A percentile compares a stretch with the other conserved stretches of the same genome.
phyloP scores from a whole-genome alignment of 1,140 invertebrate genomes.

The Pseudoatta argentina region DNA sequence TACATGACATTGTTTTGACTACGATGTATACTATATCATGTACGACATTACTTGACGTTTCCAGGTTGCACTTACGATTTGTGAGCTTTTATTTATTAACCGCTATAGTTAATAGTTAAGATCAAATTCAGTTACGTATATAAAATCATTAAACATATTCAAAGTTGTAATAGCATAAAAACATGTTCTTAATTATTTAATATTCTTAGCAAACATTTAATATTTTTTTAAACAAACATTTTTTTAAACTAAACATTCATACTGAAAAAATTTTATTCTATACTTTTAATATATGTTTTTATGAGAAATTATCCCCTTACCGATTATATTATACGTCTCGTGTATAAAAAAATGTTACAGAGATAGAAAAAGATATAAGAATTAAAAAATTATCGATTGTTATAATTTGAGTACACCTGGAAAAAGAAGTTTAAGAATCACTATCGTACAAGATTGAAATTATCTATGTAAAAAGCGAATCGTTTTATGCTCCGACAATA shows the following conservation, averaged over 20 bases:
- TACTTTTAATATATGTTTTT: background rate
- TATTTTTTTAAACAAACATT: background rate
- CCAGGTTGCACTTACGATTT: background rate
- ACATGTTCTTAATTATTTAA: background rate
- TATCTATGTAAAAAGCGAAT: constrained; percentile 22
- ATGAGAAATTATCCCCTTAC: background rate
- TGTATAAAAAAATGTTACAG: background rate
- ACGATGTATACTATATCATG: constrained; percentile 48
- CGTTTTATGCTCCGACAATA: constrained; percentile 46
- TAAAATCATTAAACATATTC: background rate
- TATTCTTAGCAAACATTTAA: background rate
- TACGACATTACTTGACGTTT: constrained; percentile 22
- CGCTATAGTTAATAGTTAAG: background rate
- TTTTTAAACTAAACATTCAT: background rate
- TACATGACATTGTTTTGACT: constrained; percentile 38
- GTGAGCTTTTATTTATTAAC: background rate
- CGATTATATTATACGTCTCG: background rate
- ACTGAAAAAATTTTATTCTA: background rate
- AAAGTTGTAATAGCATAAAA: background rate
- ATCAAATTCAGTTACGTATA: background rate
- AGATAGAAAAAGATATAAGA: background rate
- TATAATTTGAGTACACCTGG: background rate
- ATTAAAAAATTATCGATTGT: background rate
- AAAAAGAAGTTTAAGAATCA: constrained; percentile 28
- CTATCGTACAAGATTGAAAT: constrained; percentile 22